Base-by-base conservation (phyloP, 1,140 invertebrate species). In the Maniola jurtina region DNA sequence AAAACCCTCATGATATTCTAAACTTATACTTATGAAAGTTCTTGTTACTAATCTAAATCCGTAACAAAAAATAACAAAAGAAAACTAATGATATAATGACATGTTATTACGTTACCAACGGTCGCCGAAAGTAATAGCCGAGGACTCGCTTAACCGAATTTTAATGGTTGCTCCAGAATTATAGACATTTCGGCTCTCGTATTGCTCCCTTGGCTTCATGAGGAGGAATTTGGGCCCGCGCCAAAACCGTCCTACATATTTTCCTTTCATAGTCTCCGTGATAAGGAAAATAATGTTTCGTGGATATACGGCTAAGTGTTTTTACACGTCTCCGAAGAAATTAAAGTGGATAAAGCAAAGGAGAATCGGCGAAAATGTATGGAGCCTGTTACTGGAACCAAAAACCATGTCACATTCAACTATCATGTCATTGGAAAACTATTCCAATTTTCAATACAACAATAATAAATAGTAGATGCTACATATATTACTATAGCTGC, bases 91-190 rank as follows among this genome's bases (percentile, higher is more conserved):
- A 62, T 66, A 68, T 84, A 83, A 84, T 81, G 75, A 84, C 66
- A 79, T 76, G 73, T 77, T 79, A 83, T 83, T 82, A 81, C 70
- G 69, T 70, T 76, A 75, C 73, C 78, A 74, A 75, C 68, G 66
- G 74, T 63, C 75, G 65, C 61, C 60, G 60, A 61, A 70, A 75
- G 72, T 80, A 81, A 77, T 75, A 68, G 61, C 48, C 61, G 54
- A 68, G 63, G 65, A 61, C 52, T 38, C 47, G 60, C 69, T 56
- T 75, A 74, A 78, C 72, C 72, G 73, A 77, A 81, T 75, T 79
- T 80, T 81, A 80, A 81, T 78, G 72, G 75, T 54, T 47, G 45
- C 61, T 71, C 63, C 61, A 64, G 71, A 75, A 76, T 76, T 74
- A 78, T 76, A 74, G 70, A 73, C 70, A 70, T 72, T 75, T 55